These are phyloP conservation scores for Mohoua ochrocephala DNA, from an alignment of 2,113 vertebrate genomes.

Conservation along the genomic window DNA sequence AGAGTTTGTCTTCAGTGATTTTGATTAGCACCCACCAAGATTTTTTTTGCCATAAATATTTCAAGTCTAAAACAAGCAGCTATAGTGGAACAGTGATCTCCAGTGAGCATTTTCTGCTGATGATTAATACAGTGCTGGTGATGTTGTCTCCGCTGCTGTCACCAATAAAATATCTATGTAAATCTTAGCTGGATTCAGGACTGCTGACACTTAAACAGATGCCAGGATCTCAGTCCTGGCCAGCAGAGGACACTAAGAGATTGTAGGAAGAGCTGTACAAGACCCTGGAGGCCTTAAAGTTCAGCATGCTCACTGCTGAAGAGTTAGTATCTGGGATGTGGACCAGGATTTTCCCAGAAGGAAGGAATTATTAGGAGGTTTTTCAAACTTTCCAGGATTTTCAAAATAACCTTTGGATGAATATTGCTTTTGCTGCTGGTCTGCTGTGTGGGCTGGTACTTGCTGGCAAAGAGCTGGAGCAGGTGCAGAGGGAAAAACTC, in stretches of 20 bases:
- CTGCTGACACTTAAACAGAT: not conserved
- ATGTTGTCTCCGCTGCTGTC: not conserved
- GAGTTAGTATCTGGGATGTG: not conserved
- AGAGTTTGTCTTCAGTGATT: not conserved
- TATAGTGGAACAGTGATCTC: not conserved
- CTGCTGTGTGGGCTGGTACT: not conserved
- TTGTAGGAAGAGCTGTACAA: not conserved
- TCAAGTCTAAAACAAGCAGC: not conserved
- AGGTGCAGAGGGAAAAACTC: not conserved
- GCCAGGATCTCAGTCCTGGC: not conserved
- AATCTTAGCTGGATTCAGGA: not conserved
- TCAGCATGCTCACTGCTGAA: not conserved
- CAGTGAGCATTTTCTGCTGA: not conserved
- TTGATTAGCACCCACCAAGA: not conserved
- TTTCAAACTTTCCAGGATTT: not conserved
- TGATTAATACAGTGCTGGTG: not conserved
- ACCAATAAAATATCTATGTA: not conserved
- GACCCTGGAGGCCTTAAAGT: not conserved
- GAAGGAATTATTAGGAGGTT: not conserved
- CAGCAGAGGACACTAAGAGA: conserved; percentile 25
- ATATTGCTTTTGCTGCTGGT: not conserved
- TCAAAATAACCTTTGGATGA: not conserved
- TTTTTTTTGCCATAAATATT: not conserved
- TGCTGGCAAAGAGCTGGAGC: not conserved
- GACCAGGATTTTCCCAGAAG: not conserved